Evolutionary conservation across 1,140 invertebrate genomes (phyloP).

Genomic region (Drosophila jambulina): DNA sequence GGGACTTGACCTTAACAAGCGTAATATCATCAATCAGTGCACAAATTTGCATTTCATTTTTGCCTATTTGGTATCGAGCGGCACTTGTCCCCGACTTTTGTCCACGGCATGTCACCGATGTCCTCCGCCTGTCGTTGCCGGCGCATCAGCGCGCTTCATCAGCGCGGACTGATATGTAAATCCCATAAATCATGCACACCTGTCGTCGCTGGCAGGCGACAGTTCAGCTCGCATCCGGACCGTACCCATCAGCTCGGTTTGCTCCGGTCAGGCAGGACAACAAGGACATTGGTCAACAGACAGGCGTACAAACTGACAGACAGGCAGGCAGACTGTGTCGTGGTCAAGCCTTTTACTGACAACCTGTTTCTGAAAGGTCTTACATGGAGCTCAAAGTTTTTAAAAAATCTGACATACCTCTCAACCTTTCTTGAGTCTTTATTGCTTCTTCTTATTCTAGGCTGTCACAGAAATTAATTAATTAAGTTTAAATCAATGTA

Average conservation of each 20-base stretch:
- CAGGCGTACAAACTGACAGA: background rate
- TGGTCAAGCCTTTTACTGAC: slow-evolving; percentile 54
- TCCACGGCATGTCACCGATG: slow-evolving; percentile 25
- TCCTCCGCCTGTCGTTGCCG: slow-evolving; percentile 66
- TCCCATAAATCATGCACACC: slow-evolving; percentile 83
- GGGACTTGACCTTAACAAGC: slow-evolving; percentile 37
- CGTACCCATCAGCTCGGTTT: slow-evolving; percentile 17
- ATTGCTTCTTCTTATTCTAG: background rate
- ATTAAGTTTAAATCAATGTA: background rate
- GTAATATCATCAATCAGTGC: slow-evolving; percentile 79
- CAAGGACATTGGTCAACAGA: slow-evolving; percentile 50
- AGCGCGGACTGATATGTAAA: slow-evolving; percentile 78
- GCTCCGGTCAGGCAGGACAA: slow-evolving; percentile 34
- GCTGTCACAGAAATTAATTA: background rate
- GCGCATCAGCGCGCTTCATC: slow-evolving; percentile 78
- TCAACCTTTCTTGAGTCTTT: background rate
- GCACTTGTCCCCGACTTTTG: background rate
- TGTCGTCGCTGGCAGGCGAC: slow-evolving; percentile 73
- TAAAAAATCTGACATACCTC: background rate
- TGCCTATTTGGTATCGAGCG: slow-evolving; percentile 52
- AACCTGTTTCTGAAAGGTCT: background rate
- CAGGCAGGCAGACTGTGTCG: slow-evolving; percentile 15
- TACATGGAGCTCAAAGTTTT: background rate
- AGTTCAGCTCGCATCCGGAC: slow-evolving; percentile 30
- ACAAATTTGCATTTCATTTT: slow-evolving; percentile 70